A percentile compares a stretch with the other conserved stretches of the same genome.
Conservation (phyloP, 2,113 vertebrate species). For the Hippopotamus amphibius region DNA sequence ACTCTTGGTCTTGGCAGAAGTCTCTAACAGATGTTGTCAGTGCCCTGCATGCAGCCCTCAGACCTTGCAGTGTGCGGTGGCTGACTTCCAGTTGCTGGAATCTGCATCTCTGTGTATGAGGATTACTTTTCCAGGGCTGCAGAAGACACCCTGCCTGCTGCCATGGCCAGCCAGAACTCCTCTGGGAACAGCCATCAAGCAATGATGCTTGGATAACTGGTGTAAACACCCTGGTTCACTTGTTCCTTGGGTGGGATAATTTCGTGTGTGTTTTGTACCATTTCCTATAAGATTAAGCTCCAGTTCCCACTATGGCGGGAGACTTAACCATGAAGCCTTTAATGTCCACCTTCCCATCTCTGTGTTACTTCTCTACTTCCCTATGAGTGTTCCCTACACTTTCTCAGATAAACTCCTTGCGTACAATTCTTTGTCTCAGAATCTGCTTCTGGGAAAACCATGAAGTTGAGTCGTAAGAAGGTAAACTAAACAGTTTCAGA, state of each 20-base stretch:
- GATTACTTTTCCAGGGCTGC: neutral
- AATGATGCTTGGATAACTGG: neutral
- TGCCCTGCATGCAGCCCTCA: too few relatives aligned
- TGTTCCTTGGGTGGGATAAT: neutral
- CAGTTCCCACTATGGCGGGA: neutral
- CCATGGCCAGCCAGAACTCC: neutral
- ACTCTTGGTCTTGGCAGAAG: neutral
- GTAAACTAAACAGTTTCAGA: neutral
- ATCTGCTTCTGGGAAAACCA: neutral
- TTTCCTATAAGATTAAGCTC: neutral
- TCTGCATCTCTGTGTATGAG: neutral
- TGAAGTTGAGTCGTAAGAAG: neutral
- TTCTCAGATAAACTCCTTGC: conserved; percentile 13
- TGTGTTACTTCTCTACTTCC: neutral
- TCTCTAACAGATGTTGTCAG: neutral
- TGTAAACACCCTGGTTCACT: neutral
- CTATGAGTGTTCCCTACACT: neutral
- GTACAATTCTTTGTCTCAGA: neutral
- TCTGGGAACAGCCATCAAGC: neutral
- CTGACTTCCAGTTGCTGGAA: neutral
- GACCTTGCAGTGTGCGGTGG: neutral
- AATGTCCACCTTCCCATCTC: neutral
- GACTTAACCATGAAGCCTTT: neutral
- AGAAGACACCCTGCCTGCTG: neutral
- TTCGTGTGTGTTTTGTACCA: neutral